Base-by-base conservation (phyloP, 2,113 vertebrate species). In the Xenopus borealis region DNA sequence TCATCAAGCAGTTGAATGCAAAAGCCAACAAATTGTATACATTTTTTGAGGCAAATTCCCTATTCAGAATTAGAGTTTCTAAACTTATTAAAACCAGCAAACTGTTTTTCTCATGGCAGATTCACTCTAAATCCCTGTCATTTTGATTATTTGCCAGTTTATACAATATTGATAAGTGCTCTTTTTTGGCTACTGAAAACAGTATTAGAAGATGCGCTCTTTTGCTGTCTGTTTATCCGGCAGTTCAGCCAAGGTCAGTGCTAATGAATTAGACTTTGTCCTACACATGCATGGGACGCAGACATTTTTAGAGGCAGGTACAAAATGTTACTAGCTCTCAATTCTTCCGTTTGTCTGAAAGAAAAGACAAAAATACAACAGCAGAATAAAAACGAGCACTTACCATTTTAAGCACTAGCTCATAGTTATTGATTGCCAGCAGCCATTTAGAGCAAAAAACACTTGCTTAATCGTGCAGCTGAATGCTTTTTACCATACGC, bases 201-300 rank as follows among this genome's bases (percentile, higher is more conserved):
- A 40, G 46, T 47, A 6, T 71, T 18, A 11, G 23, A 71, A 33
- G 12, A 8, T 13, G 59, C 33, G 19, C 33, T 20, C 14, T 20
- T 18, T 3, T 7, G 14, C 55, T 71, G 33, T 61, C 33, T 14
- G 18, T 44, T 61, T 71, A 46, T 40, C n/a, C 12, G 59, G 23
- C 30, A 59, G 55, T 72, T 16, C 62, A 69, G 78, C 27, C 62
- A 79, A 82, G 76, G 80, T 82, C 81, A 78, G 11, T 44, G 47
- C 57, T 69, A 76, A 64, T 64, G 71, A 78, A 55, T 11, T 62
- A 18, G 23, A 23, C 47, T 0, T 3, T 71, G 69, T 81, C 16
- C 50, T 77, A 10, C 59, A 57, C 19, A 55, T 75, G 74, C 62
- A 75, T 79, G 67, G 78, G 80, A 66, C 33, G 8, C 33, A 46